A percentile compares a stretch with the other conserved stretches of the same genome.
These are phyloP conservation scores for Tachycineta bicolor DNA, from an alignment of 2,113 vertebrate species.

Conservation along the genomic window DNA sequence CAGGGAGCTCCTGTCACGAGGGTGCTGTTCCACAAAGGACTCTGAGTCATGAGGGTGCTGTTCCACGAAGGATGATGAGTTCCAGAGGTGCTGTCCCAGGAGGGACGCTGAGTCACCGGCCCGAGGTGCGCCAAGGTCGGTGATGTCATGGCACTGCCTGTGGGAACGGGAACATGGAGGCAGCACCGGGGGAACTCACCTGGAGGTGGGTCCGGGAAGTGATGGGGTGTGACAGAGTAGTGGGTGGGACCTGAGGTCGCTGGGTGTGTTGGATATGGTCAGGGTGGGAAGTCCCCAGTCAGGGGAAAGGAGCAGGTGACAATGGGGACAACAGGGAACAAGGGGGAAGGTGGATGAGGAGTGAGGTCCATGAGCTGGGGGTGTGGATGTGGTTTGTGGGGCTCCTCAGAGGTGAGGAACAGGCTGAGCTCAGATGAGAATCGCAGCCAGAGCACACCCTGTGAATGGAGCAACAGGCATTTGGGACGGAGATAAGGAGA, in stretches of 20 bases:
- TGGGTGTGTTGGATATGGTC: too few species aligned
- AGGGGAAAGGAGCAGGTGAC: neutral
- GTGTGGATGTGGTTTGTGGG: neutral
- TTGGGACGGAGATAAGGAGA: neutral
- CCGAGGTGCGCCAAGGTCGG: neutral
- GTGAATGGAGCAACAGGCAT: neutral
- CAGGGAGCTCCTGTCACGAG: neutral
- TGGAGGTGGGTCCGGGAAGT: accelerated
- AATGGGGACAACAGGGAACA: neutral
- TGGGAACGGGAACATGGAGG: neutral
- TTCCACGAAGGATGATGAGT: neutral
- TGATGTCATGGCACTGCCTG: accelerated
- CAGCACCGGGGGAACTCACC: accelerated
- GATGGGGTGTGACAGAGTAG: neutral
- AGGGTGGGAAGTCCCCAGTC: neutral
- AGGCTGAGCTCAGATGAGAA: neutral
- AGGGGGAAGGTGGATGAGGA: neutral
- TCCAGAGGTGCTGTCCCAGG: neutral
- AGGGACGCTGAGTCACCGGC: neutral
- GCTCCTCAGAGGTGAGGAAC: neutral
- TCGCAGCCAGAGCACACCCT: neutral
- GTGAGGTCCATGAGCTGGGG: neutral
- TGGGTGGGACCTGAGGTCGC: neutral
- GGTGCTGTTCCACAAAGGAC: neutral
- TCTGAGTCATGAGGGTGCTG: neutral